Conservation (phyloP, 2,888 invertebrate genomes). For the Isotomurus palustris region DNA sequence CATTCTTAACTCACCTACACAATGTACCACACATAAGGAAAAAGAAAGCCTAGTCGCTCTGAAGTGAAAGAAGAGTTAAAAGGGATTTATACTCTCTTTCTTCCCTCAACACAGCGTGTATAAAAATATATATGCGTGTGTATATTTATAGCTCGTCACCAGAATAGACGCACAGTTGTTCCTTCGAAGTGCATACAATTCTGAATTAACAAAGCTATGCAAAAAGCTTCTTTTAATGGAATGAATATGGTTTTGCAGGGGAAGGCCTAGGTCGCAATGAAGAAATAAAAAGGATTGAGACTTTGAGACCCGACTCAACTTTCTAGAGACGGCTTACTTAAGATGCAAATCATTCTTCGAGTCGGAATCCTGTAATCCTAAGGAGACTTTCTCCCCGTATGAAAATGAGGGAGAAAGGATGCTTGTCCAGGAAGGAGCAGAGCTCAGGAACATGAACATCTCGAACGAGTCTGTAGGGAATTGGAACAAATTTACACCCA, state of each 20-base stretch:
- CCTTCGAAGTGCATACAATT: no score
- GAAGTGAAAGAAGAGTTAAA: no score
- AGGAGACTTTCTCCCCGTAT: conserved; percentile 1
- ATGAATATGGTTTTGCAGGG: conserved; percentile 27
- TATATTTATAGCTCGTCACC: no score
- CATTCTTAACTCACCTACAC: no score
- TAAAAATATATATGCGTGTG: no score
- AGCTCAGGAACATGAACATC: conserved; percentile 19
- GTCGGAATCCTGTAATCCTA: conserved; percentile 23
- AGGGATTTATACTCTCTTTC: no score
- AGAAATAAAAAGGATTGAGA: conserved; percentile 40
- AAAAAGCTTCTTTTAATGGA: no score
- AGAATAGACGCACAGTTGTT: no score
- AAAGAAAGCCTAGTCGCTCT: no score
- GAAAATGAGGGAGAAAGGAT: conserved; percentile 14
- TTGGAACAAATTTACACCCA: conserved; percentile 43
- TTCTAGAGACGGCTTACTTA: conserved; percentile 39
- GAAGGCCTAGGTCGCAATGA: conserved; percentile 39
- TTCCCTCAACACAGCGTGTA: no score
- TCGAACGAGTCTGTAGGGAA: conserved; percentile 30
- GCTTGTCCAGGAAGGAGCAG: conserved; percentile 9
- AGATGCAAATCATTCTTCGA: conserved; percentile 43
- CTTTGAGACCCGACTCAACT: conserved; percentile 32
- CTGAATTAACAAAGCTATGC: no score
- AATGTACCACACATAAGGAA: no score